phyloP scores from a whole-genome alignment of 2,113 vertebrate species.

The Polyodon spathula region DNA sequence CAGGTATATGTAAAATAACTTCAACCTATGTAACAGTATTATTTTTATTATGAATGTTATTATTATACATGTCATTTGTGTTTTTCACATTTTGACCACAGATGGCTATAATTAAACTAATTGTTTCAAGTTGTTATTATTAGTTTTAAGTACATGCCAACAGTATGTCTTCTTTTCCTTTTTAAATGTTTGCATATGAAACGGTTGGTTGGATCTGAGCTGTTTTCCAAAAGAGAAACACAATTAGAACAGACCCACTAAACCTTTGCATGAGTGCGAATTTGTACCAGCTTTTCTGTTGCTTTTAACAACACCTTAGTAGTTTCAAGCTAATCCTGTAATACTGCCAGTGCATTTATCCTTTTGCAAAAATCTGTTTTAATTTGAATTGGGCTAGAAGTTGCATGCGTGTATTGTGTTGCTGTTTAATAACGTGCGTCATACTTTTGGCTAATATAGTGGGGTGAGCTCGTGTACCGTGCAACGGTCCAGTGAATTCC shows the following conservation, averaged over 20 bases:
- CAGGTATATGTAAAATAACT: not conserved
- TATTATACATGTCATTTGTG: conserved; percentile 31
- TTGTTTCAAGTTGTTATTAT: conserved; percentile 1
- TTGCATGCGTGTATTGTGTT: too few relatives aligned
- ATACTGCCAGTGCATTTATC: too few relatives aligned
- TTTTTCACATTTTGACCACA: conserved; percentile 25
- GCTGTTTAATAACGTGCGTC: too few relatives aligned
- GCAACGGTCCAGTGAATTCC: too few relatives aligned
- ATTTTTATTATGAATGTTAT: conserved; percentile 15
- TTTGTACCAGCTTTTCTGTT: too few relatives aligned
- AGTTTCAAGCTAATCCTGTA: too few relatives aligned
- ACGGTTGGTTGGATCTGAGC: not conserved
- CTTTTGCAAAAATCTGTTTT: too few relatives aligned
- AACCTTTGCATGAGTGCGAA: too few relatives aligned
- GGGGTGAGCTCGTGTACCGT: too few relatives aligned
- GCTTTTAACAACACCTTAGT: too few relatives aligned
- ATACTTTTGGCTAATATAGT: too few relatives aligned
- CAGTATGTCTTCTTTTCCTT: not conserved
- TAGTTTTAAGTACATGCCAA: not conserved
- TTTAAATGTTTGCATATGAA: conserved; percentile 4
- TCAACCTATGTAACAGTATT: not conserved
- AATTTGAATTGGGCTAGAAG: too few relatives aligned
- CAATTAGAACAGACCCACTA: not conserved
- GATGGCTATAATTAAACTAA: conserved; percentile 1
- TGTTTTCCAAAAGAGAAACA: conserved; percentile 1